Evolutionary conservation across 2,888 invertebrate genomes (phyloP), one percentile per base, ranked within the genome.

Genomic region (Acanthococcus lagerstroemiae): DNA sequence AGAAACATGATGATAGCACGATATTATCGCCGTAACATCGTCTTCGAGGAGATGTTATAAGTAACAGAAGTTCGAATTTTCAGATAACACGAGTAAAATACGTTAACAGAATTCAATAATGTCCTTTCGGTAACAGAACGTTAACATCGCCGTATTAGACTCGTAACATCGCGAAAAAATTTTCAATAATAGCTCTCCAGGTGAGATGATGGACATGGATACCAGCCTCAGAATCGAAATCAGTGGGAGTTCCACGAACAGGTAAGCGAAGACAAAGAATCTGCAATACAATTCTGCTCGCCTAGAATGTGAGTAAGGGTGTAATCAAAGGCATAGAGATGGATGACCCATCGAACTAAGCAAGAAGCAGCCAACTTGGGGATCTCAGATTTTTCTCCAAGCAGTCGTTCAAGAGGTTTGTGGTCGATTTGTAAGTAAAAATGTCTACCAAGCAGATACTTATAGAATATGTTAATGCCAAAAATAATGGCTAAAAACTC

Each of bases 351-450:
- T 4, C 46, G 22, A 7, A 44, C 22, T 17, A 67, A 12, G 1
- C 55, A 15, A 1, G 60, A 25, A 9, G 46, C 52, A 21, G 67
- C 60, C 26, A 55, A 25, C 46, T 67, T 60, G 2, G 60, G 48
- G 4, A 67, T 27, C 4, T 46, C 27, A 5, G 58, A 54, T 9
- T 55, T 50, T 48, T 50, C 56, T 2, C 65, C 52, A 17, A 67
- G 45, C 15, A 65, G 15, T 9, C 30, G 44, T 26, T 56, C 37
- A 1, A 67, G 27, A 1, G 63, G 57, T 15, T 50, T 63, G 24
- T 67, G 67, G 22, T 67, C 67, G 15, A 22, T 37, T 44, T 54
- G 61, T n/a, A 63, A 27, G 17, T 12, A 30, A 25, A 67, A 61
- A 19, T 57, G 46, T 55, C 25, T 1, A 4, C 60, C 60, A 27